These are phyloP conservation scores for Cavia aperea DNA, from an alignment of 2,113 vertebrate species.

Conservation along the genomic window DNA sequence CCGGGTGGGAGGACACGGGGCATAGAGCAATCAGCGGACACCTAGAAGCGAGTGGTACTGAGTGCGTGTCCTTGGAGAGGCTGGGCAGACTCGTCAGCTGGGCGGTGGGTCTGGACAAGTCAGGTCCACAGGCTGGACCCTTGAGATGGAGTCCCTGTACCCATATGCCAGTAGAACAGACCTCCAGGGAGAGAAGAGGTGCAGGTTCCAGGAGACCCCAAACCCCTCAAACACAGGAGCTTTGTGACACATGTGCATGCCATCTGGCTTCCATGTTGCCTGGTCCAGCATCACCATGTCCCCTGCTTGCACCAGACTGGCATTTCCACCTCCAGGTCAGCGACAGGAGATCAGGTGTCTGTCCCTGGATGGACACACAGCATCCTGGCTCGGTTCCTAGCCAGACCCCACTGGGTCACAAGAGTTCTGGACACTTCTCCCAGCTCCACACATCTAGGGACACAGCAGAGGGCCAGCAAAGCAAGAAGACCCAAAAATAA, in stretches of 20 bases:
- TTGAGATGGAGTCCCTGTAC: too few relatives aligned
- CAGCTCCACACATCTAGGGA: background rate
- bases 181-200: background rate
- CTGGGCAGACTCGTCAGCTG: background rate
- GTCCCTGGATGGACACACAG: background rate
- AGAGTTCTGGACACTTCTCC: background rate
- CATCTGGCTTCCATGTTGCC: background rate
- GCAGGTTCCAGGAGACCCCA: background rate
- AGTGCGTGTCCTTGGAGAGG: background rate
- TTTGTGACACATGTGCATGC: too few relatives aligned
- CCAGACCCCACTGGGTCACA: background rate
- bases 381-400: background rate
- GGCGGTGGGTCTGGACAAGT: background rate
- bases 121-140: too few relatives aligned
- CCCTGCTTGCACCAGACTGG: background rate
- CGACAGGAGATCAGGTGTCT: background rate
- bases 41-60: background rate
- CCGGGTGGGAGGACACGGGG: fast-evolving
- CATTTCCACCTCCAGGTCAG: background rate
- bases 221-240: background rate
- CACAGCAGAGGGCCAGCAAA: fast-evolving
- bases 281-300: background rate
- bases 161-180: background rate
- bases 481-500: background rate
- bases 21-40: background rate